phyloP scores from a whole-genome alignment of 2,888 invertebrate genomes.

The Mayetiola destructor region DNA sequence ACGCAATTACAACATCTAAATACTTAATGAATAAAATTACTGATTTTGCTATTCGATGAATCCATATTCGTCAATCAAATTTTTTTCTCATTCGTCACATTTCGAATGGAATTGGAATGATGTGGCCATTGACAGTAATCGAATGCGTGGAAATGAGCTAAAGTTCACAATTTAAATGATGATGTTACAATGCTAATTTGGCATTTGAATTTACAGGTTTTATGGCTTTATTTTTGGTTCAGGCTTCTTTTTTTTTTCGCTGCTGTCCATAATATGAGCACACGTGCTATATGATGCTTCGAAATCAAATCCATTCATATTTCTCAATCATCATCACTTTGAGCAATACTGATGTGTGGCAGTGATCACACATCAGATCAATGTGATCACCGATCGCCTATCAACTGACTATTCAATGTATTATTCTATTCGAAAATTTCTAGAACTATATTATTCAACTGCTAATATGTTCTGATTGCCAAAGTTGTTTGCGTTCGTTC shows the following conservation, averaged over 20 bases:
- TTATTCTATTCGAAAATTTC: too few relatives aligned
- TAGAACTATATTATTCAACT: constrained; percentile 6
- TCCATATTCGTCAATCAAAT: neutral
- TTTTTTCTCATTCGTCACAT: neutral
- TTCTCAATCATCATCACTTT: too few relatives aligned
- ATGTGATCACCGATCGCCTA: too few relatives aligned
- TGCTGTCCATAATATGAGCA: too few relatives aligned
- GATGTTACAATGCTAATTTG: constrained; percentile 8
- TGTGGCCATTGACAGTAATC: neutral
- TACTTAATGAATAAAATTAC: neutral
- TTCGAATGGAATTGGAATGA: neutral
- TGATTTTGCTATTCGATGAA: neutral
- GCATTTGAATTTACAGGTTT: too few relatives aligned
- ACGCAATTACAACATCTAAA: constrained; percentile 2
- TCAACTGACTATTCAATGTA: too few relatives aligned
- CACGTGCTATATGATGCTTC: too few relatives aligned
- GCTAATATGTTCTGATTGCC: constrained; percentile 4
- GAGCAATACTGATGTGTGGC: too few relatives aligned
- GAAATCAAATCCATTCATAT: too few relatives aligned
- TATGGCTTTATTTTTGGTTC: too few relatives aligned
- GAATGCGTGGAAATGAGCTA: neutral
- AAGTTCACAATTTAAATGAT: constrained; percentile 9
- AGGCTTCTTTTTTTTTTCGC: too few relatives aligned
- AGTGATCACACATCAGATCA: too few relatives aligned
- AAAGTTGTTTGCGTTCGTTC: constrained; percentile 9